Percentiles rank a stretch among this genome's conserved stretches.
These are phyloP conservation scores for Pediacus dermestoides DNA, from an alignment of 2,888 invertebrate genomes.

Conservation along the genomic window DNA sequence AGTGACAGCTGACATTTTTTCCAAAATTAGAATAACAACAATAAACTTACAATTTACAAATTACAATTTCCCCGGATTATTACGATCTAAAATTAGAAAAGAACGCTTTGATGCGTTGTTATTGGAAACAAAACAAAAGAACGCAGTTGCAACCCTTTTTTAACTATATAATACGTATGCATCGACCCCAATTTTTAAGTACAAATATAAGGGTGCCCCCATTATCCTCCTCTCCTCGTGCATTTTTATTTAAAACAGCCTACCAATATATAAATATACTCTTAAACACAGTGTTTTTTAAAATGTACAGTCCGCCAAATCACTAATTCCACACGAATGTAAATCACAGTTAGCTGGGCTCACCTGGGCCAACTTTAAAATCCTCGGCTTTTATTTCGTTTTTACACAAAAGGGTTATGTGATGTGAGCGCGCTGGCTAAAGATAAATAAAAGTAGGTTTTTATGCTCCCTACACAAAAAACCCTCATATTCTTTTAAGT, in stretches of 20 bases:
- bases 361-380: conserved; percentile 4
- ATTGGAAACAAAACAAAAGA: no score
- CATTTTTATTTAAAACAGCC: conserved; percentile 7
- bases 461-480: conserved; percentile 24
- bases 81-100: no score
- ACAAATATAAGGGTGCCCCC: conserved; percentile 19
- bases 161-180: not conserved
- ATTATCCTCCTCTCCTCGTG: conserved; percentile 5
- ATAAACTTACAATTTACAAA: no score
- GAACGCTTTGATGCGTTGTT: no score
- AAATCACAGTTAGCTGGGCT: not conserved
- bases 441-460: conserved; percentile 38
- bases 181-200: conserved; percentile 5
- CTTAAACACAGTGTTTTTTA: conserved; percentile 7
- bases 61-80: no score
- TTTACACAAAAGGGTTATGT: conserved; percentile 37
- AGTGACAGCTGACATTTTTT: no score
- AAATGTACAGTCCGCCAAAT: conserved; percentile 3
- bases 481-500: conserved; percentile 23
- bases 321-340: not conserved
- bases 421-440: no score
- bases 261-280: conserved; percentile 3
- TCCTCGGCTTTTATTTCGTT: conserved; percentile 8
- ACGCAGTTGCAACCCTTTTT: conserved; percentile 9
- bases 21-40: no score